Evolutionary conservation across 2,888 invertebrate species (phyloP), one percentile per base, ranked within the genome.

Genomic region (Nectonema munidae): DNA sequence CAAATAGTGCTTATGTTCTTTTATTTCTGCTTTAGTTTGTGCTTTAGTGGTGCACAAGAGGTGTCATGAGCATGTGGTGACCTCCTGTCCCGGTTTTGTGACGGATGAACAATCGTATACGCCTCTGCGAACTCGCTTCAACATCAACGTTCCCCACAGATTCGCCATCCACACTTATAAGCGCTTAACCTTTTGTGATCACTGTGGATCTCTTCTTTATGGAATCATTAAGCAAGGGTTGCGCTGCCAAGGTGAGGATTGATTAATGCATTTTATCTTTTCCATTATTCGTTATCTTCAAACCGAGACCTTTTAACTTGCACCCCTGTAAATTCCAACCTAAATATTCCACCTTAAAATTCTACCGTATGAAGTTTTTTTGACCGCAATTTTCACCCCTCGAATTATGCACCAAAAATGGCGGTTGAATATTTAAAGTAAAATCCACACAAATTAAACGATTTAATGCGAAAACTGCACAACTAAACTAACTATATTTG

Each of bases 11-110:
- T n/a, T n/a, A n/a, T n/a, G n/a, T n/a, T n/a, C n/a, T n/a, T n/a
- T n/a, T n/a, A n/a, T n/a, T n/a, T n/a, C n/a, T n/a, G n/a, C n/a
- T 63, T 42, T 65, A 83, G 86, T 89, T 45, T 95, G 95, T 59
- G 86, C 86, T 42, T 81, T 81, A 57, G 95, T 95, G 51, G 89
- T 95, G 45, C 95, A 99, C 65, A 99, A 99, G 59, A 66, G 86
- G 53, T 95, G 95, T 56, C 89, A 95, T 60, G 69, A 71, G 49
- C 70, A 71, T 45, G 81, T 95, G 46, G 77, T 95, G 49, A 89
- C 86, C 52, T 83, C 81, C 63, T 95, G 95, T 61, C 89, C 89
- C 40, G 89, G 86, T 45, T 77, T 34, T 18, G 11, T 30, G 6
- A 14, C 15, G 6, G 11, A 30, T 16, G 30, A 30, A 6, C 6